These are phyloP conservation scores for Megaceryle alcyon DNA, from an alignment of 2,797 vertebrate genomes.

Conservation along the genomic window DNA sequence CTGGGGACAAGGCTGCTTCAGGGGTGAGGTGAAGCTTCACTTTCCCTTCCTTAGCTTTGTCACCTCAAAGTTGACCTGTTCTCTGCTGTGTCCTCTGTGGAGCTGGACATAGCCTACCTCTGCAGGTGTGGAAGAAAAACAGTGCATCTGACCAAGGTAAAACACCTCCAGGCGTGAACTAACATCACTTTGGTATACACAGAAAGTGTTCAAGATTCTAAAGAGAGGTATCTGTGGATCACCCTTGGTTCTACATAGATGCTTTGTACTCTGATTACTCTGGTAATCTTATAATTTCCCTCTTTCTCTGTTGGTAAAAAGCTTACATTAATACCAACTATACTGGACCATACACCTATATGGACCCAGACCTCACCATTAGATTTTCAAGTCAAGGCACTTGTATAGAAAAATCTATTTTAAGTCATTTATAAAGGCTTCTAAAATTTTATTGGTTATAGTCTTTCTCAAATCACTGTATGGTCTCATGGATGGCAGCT, in stretches of 20 bases:
- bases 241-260: not conserved
- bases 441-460: conserved; percentile 23
- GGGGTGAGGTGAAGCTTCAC: not conserved
- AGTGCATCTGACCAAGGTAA: not conserved
- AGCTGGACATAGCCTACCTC: not conserved
- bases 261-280: not conserved
- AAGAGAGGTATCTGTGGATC: not conserved
- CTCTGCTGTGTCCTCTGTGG: not conserved
- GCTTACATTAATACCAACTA: not conserved
- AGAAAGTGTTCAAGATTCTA: not conserved
- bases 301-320: not conserved
- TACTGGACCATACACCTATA: not conserved
- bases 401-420: conserved; percentile 14
- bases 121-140: not conserved
- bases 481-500: not conserved
- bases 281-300: not conserved
- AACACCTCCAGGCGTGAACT: not conserved
- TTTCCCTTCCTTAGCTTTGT: not conserved
- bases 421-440: conserved; percentile 27
- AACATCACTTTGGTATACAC: not conserved
- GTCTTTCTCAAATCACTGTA: conserved; percentile 1
- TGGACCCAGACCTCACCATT: not conserved
- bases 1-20: not conserved
- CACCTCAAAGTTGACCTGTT: not conserved
- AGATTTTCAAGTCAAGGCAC: not conserved